Base-by-base conservation (phyloP, 2,888 invertebrate genomes). In the Chesias legatella region DNA sequence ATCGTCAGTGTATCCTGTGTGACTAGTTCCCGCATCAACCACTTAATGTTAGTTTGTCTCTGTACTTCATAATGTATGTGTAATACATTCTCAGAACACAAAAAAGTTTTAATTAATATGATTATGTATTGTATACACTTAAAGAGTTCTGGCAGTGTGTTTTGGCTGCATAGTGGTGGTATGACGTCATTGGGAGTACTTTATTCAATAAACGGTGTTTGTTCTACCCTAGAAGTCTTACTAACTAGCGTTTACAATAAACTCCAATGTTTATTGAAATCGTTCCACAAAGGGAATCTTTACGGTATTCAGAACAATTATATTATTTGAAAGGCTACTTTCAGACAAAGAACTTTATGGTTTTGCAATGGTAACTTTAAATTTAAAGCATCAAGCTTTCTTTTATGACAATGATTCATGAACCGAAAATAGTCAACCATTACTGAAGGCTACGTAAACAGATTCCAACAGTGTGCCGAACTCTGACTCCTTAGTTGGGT, bases 401-500 rank as follows among this genome's bases (percentile, higher is more conserved):
- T 17, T 17, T 3, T 17, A 17, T 3, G 13, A 5, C 5, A 17
- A 17, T 5, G 9, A 9, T 28, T 7, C 11, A 27, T 7, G 10
- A 9, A 25, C 29, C 25, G 20, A 25, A 43, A 27, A 38, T 22
- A 44, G 10, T 23, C 10, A 13, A 31, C 31, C 6, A 34, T 40
- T 36, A 13, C 6, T 28, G 24, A 32, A 9, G 29, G 8, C 6
- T 28, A 23, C 26, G 34, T 35, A 23, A 40, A 23, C n/a, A 7
- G 32, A 17, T 40, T 38, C 45, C 32, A 30, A 33, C 34, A 27
- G 33, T 45, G 42, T 39, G 27, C 33, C 39, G 30, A 45, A 40
- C 49, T 43, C 48, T 46, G 37, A 30, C 36, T 27, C 37, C 28
- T 29, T 50, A 46, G 48, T 50, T 47, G 46, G 38, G 10, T 30